These are phyloP conservation scores for Hypanus sabinus DNA, from an alignment of 2,113 vertebrate genomes.

Conservation along the genomic window DNA sequence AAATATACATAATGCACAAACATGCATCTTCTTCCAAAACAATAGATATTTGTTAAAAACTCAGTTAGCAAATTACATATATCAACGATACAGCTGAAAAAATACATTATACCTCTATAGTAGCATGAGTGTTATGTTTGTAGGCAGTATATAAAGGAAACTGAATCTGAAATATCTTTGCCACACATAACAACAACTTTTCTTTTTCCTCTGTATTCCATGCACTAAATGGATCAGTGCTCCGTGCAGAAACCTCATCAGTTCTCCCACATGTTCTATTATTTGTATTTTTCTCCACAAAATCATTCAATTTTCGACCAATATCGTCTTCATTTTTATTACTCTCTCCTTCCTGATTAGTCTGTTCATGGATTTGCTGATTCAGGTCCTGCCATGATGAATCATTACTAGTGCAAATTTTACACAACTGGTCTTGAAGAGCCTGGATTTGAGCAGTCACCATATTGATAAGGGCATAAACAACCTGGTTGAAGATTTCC, in stretches of 20 bases:
- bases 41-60: background rate
- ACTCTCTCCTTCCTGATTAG: slow-evolving; percentile 82
- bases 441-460: slow-evolving; percentile 88
- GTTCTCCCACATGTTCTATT: slow-evolving; percentile 55
- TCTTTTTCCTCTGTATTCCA: slow-evolving; percentile 97
- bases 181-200: slow-evolving; percentile 90
- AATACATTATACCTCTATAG: slow-evolving; percentile 78
- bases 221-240: slow-evolving; percentile 68
- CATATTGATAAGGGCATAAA: slow-evolving; percentile 96
- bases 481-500: slow-evolving; percentile 98
- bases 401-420: slow-evolving; percentile 66
- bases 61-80: background rate
- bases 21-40: background rate
- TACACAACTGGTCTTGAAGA: slow-evolving; percentile 70
- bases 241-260: slow-evolving; percentile 56
- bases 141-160: slow-evolving; percentile 98
- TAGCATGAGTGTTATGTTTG: slow-evolving; percentile 98
- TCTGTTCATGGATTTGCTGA: slow-evolving; percentile 71
- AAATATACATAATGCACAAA: background rate
- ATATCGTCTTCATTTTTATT: slow-evolving; percentile 67
- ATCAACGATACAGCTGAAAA: background rate
- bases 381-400: slow-evolving; percentile 69
- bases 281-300: slow-evolving; percentile 55
- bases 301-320: slow-evolving; percentile 46
- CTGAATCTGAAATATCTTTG: slow-evolving; percentile 99